A percentile compares a stretch with the other conserved stretches of the same genome.
Conservation (phyloP, 2,888 invertebrate genomes). For the Xestia c-nigrum region DNA sequence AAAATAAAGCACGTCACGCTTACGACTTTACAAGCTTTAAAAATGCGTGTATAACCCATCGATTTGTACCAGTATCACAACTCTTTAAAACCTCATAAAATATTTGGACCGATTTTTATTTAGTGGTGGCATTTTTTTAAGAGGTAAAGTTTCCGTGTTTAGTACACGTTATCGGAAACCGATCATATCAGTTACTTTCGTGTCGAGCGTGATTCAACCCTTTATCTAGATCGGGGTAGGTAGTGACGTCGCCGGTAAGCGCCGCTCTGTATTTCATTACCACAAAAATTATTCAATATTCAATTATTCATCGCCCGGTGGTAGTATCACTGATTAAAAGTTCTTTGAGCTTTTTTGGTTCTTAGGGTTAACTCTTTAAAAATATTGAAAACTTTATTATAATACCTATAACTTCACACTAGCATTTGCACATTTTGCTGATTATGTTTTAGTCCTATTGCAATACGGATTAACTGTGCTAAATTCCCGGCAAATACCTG, state of each 20-base stretch:
- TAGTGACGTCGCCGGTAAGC: slow-evolving; percentile 81
- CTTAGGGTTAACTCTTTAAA: slow-evolving; percentile 1
- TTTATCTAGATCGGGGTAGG: slow-evolving; percentile 87
- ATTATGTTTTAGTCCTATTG: background rate
- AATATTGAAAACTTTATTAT: background rate
- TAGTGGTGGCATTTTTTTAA: slow-evolving; percentile 63
- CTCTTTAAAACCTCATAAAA: slow-evolving; percentile 71
- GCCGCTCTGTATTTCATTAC: slow-evolving; percentile 80
- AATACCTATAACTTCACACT: background rate
- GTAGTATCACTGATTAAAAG: slow-evolving; percentile 61
- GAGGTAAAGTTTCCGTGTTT: slow-evolving; percentile 81
- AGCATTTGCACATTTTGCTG: background rate
- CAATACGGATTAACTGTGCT: background rate
- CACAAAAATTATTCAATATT: slow-evolving; percentile 85
- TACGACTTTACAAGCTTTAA: slow-evolving; percentile 49
- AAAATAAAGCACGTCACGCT: slow-evolving; percentile 54
- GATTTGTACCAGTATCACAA: slow-evolving; percentile 46
- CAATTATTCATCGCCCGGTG: slow-evolving; percentile 78
- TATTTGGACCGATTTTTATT: slow-evolving; percentile 66
- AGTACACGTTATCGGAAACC: slow-evolving; percentile 85
- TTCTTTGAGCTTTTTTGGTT: slow-evolving; percentile 30
- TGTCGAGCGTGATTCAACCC: slow-evolving; percentile 84
- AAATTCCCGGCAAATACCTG: background rate
- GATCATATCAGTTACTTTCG: slow-evolving; percentile 79
- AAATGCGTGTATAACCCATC: slow-evolving; percentile 58